These are phyloP conservation scores for Grammomys dolichurus DNA, from an alignment of 2,113 vertebrate species.

Conservation along the genomic window DNA sequence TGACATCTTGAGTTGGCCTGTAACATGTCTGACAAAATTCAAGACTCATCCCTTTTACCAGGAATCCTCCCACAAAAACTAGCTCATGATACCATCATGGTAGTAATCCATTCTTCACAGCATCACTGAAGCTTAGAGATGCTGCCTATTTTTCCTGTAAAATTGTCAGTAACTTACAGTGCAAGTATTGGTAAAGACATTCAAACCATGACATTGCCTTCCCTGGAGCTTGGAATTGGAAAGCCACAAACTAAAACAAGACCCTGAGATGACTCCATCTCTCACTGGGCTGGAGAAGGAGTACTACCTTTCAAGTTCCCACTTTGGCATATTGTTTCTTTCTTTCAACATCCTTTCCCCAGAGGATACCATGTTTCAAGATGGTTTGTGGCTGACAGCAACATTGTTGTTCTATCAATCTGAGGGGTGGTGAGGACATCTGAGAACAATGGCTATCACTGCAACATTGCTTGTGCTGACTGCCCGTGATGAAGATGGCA, in stretches of 20 bases:
- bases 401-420: background rate
- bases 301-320: background rate
- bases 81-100: too few relatives aligned
- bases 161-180: background rate
- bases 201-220: background rate
- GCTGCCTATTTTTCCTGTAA: background rate
- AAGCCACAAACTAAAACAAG: constrained; percentile 14
- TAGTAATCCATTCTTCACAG: background rate
- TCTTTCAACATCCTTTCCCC: background rate
- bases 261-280: background rate
- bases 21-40: background rate
- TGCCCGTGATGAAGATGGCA: background rate
- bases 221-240: background rate
- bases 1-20: background rate
- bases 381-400: background rate
- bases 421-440: background rate
- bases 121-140: background rate
- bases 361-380: background rate
- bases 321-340: background rate
- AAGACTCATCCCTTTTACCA: too few relatives aligned
- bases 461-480: background rate
- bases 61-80: too few relatives aligned
- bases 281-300: background rate
- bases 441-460: fast-evolving
- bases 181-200: background rate